Percentiles rank a stretch among this genome's conserved stretches.
Conservation (phyloP, 1,140 invertebrate species). For the Polypedilum vanderplanki region DNA sequence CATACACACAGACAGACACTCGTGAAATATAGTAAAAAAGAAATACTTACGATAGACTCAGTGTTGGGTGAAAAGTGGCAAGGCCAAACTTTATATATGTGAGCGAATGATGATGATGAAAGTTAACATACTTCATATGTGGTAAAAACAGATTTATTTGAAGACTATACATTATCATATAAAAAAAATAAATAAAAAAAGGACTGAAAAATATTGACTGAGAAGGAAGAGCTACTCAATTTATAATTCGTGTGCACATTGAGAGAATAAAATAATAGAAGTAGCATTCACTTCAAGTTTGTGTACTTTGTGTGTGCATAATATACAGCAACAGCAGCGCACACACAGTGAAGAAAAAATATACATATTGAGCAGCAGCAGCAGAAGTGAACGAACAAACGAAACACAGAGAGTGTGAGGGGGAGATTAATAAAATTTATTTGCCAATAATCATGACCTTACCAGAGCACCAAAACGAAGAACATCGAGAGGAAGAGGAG, state of each 20-base stretch:
- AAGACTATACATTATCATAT: no score
- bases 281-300: background rate
- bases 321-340: background rate
- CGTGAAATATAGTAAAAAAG: no score
- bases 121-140: no score
- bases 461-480: background rate
- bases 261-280: background rate
- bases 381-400: background rate
- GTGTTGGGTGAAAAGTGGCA: no score
- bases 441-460: slow-evolving; percentile 23
- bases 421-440: slow-evolving; percentile 14
- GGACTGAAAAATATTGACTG: no score
- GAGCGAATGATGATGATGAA: no score
- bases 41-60: no score
- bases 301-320: background rate
- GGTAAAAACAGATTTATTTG: no score
- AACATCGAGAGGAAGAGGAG: slow-evolving; percentile 15
- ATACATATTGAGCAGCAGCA: background rate
- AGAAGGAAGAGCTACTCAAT: background rate
- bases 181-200: no score
- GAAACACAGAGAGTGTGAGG: background rate
- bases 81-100: no score
- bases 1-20: no score
- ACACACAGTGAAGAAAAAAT: background rate
- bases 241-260: slow-evolving; percentile 7